phyloP scores from a whole-genome alignment of 2,888 invertebrate genomes.

The Tortrix viridana region DNA sequence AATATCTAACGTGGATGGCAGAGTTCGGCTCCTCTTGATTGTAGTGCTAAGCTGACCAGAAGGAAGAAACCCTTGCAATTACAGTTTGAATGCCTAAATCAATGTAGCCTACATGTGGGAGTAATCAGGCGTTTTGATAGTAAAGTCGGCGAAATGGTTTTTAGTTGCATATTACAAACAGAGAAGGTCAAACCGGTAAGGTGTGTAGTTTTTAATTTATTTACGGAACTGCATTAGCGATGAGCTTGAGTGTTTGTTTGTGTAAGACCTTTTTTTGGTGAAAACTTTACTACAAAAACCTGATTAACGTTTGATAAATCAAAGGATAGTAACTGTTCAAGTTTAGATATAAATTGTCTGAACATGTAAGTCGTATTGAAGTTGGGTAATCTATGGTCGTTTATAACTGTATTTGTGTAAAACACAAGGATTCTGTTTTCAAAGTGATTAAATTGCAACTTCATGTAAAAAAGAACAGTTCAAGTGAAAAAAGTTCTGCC shows the following conservation, averaged over 20 bases:
- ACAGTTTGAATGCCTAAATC: conserved; percentile 7
- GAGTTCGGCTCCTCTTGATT: conserved; percentile 97
- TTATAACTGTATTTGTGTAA: conserved; percentile 8
- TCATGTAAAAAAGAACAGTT: conserved; percentile 35
- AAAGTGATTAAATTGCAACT: conserved; percentile 22
- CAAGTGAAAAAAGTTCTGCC: conserved; percentile 60
- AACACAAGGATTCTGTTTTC: conserved; percentile 25
- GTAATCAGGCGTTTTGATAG: neutral
- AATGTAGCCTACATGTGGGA: neutral
- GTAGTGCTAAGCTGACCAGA: conserved; percentile 40
- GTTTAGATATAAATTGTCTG: too few species aligned
- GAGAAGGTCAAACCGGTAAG: too few species aligned
- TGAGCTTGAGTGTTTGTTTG: too few species aligned
- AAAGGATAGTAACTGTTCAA: too few species aligned
- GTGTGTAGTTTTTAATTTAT: too few species aligned
- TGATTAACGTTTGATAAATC: too few species aligned
- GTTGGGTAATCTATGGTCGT: conserved; percentile 1
- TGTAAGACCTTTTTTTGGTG: too few species aligned
- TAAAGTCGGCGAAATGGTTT: too few species aligned
- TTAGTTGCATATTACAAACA: too few species aligned
- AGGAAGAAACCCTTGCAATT: conserved; percentile 18
- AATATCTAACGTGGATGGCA: conserved; percentile 98
- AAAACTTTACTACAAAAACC: too few species aligned
- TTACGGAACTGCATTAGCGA: too few species aligned
- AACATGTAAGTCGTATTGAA: conserved; percentile 3